Evolutionary conservation across 2,113 vertebrate genomes (phyloP).

Genomic region (Zosterops pallidus): DNA sequence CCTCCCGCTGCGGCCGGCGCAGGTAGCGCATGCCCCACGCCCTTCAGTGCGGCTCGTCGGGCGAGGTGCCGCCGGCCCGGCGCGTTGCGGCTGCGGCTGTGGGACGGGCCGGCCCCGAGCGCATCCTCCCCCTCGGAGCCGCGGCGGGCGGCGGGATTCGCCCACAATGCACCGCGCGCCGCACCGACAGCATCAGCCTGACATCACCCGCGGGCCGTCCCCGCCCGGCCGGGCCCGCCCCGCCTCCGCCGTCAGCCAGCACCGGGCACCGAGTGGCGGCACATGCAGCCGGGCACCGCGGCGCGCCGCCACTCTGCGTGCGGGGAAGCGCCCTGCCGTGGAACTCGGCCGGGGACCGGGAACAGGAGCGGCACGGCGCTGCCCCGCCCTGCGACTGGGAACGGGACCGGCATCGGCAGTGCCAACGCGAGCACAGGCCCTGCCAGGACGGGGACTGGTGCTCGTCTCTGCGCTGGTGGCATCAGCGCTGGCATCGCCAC

Average conservation of each 20-base stretch:
- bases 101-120: not conserved
- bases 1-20: not conserved
- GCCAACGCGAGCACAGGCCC: not conserved
- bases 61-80: not conserved
- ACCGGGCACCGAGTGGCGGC: not conserved
- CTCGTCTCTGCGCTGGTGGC: not conserved
- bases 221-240: not conserved
- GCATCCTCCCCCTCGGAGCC: constrained; percentile 18
- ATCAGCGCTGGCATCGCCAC: not conserved
- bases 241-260: not conserved
- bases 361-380: not conserved
- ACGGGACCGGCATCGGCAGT: not conserved
- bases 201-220: constrained; percentile 37
- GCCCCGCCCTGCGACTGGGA: not conserved
- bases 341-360: not conserved
- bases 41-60: not conserved
- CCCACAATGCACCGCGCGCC: constrained; percentile 45
- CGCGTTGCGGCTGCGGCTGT: not conserved
- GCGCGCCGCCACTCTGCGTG: not conserved
- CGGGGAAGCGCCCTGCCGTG: not conserved
- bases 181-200: constrained; percentile 42
- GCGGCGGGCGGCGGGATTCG: constrained; percentile 37
- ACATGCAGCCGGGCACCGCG: not conserved
- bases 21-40: not conserved
- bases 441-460: not conserved